These are phyloP conservation scores for Colius striatus DNA, from an alignment of 2,113 vertebrate species.

Conservation along the genomic window DNA sequence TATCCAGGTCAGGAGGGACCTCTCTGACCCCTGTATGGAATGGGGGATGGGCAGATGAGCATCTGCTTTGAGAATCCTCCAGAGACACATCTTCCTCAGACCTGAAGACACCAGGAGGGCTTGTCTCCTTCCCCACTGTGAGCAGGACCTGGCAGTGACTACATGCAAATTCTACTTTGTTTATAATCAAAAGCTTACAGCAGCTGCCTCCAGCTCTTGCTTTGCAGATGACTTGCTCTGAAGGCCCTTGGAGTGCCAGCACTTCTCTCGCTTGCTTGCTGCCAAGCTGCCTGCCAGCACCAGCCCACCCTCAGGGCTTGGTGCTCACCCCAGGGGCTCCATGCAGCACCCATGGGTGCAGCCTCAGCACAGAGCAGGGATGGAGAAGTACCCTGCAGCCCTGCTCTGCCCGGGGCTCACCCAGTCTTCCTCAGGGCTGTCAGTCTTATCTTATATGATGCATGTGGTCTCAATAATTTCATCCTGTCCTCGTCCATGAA, in stretches of 20 bases:
- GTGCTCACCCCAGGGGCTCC: rapidly evolving
- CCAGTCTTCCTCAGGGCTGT: rapidly evolving
- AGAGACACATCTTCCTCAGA: background rate
- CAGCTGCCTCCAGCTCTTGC: background rate
- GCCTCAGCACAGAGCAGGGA: too few species aligned
- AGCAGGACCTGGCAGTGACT: background rate
- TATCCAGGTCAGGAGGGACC: too few species aligned
- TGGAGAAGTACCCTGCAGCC: background rate
- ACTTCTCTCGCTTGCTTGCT: background rate
- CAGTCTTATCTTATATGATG: background rate
- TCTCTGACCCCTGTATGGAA: background rate
- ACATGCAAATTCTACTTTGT: background rate
- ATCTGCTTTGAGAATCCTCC: background rate
- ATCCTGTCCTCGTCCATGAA: rapidly evolving
- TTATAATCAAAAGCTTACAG: background rate
- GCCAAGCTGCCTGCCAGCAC: background rate
- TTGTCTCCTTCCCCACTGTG: background rate
- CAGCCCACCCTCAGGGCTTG: rapidly evolving
- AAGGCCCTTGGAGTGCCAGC: background rate
- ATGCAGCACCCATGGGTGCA: background rate
- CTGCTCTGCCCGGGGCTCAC: background rate
- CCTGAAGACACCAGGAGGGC: background rate
- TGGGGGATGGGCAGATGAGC: background rate
- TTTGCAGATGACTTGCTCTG: background rate
- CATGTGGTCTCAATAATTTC: background rate